phyloP scores from a whole-genome alignment of 2,888 invertebrate species.

The Ectobius pallidus region DNA sequence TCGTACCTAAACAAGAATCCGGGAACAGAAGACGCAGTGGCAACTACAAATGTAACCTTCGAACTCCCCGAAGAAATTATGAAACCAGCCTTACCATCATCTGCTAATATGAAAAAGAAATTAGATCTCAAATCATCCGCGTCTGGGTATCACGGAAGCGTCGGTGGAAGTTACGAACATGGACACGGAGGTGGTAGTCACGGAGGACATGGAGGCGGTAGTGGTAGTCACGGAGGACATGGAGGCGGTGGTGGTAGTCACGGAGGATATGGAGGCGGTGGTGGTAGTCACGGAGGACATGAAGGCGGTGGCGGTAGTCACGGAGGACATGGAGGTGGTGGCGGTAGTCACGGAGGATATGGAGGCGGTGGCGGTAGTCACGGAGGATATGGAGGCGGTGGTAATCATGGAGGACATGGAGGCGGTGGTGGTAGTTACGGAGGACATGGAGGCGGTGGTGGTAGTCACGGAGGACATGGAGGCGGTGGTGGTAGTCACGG shows the following conservation, averaged over 20 bases:
- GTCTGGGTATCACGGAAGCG: slow-evolving; percentile 19
- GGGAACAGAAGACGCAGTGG: background rate
- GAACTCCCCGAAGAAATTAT: background rate
- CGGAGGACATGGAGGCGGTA: background rate
- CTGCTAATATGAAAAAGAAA: background rate
- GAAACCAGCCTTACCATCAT: background rate
- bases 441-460: background rate
- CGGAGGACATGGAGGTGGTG: background rate
- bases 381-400: slow-evolving; percentile 12
- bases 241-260: slow-evolving; percentile 4
- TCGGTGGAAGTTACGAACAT: background rate
- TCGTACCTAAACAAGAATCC: background rate
- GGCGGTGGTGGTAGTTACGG: slow-evolving; percentile 16
- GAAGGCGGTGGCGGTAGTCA: background rate
- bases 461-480: slow-evolving; percentile 46
- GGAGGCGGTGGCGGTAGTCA: slow-evolving; percentile 2
- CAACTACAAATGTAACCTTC: too few species aligned
- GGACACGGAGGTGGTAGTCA: background rate
- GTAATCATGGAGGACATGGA: background rate
- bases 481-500: background rate
- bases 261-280: slow-evolving; percentile 3
- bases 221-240: slow-evolving; percentile 6
- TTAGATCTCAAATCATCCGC: slow-evolving; percentile 18
- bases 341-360: background rate
- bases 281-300: background rate